Evolutionary conservation across 2,797 vertebrate species (phyloP).

Genomic region (Discoglossus pictus): DNA sequence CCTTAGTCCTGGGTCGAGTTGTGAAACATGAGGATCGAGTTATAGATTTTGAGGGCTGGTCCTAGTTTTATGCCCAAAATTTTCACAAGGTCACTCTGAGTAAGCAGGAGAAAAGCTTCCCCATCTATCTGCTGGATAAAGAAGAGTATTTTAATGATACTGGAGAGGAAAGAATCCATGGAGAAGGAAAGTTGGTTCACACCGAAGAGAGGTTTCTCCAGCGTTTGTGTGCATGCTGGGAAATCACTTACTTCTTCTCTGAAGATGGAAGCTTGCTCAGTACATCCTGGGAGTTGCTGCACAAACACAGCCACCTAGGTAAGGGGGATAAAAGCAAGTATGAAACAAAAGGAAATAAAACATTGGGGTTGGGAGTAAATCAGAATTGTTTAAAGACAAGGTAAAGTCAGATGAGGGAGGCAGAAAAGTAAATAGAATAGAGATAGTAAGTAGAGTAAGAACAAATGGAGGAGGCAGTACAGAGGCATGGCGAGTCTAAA

Average conservation of each 20-base stretch:
- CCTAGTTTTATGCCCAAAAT: conserved; percentile 90
- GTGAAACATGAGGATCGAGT: conserved; percentile 90
- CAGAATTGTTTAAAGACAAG: too few species aligned
- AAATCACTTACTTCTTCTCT: conserved; percentile 81
- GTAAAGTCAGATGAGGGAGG: background rate
- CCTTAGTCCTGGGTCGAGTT: conserved; percentile 69
- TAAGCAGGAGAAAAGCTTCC: conserved; percentile 88
- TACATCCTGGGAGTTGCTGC: conserved; percentile 86
- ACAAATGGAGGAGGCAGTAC: too few species aligned
- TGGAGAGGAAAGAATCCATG: background rate
- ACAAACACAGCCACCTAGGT: conserved; percentile 84
- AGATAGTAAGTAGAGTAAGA: too few species aligned
- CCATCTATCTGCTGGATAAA: conserved; percentile 85
- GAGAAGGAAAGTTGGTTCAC: background rate
- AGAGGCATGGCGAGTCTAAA: too few species aligned
- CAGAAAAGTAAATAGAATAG: too few species aligned
- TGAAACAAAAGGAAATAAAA: background rate
- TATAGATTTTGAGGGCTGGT: conserved; percentile 91
- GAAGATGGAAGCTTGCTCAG: conserved; percentile 84
- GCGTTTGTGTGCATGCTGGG: too few species aligned
- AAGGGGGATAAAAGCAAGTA: background rate
- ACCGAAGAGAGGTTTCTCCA: background rate
- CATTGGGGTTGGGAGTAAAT: too few species aligned
- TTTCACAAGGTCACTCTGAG: conserved; percentile 86
- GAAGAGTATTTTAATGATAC: conserved; percentile 4